A percentile compares a stretch with the other conserved stretches of the same genome.
Conservation (phyloP, 1,140 invertebrate genomes). For the Atta cephalotes region DNA sequence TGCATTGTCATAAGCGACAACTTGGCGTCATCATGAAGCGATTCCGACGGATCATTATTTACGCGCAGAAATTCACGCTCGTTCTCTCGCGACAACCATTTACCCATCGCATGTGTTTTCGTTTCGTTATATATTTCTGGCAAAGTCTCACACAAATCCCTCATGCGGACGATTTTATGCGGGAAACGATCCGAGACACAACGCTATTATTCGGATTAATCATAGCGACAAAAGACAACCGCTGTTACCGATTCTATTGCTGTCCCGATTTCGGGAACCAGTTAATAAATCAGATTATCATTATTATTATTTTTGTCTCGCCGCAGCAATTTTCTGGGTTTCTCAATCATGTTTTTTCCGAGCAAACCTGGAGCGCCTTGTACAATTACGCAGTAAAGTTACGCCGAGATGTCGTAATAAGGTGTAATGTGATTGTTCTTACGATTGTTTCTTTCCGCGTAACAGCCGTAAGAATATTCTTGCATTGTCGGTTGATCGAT, state of each 20-base stretch:
- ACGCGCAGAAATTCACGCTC: slow-evolving; percentile 29
- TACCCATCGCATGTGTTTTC: neutral
- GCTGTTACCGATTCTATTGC: slow-evolving; percentile 32
- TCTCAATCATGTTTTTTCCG: neutral
- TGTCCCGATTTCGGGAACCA: slow-evolving; percentile 45
- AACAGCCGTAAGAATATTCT: slow-evolving; percentile 21
- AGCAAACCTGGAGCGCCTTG: neutral
- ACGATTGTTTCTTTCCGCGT: slow-evolving; percentile 29
- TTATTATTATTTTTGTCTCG: slow-evolving; percentile 45
- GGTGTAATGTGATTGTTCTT: slow-evolving; percentile 35
- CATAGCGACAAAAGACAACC: slow-evolving; percentile 49
- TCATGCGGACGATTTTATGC: slow-evolving; percentile 19
- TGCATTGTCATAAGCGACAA: slow-evolving; percentile 2
- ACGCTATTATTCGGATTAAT: slow-evolving; percentile 43
- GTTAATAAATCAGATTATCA: slow-evolving; percentile 53
- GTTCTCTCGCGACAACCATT: neutral
- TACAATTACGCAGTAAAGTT: slow-evolving; percentile 23
- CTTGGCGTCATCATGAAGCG: slow-evolving; percentile 32
- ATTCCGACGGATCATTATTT: neutral
- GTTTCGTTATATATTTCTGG: slow-evolving; percentile 48
- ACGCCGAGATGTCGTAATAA: slow-evolving; percentile 9
- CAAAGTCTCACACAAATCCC: neutral
- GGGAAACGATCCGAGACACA: slow-evolving; percentile 18
- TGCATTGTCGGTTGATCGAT: slow-evolving; percentile 5
- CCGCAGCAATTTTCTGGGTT: slow-evolving; percentile 12